Evolutionary conservation across 2,797 vertebrate species (phyloP), one percentile per base, ranked within the genome.

Genomic region (Aplochiton taeniatus): DNA sequence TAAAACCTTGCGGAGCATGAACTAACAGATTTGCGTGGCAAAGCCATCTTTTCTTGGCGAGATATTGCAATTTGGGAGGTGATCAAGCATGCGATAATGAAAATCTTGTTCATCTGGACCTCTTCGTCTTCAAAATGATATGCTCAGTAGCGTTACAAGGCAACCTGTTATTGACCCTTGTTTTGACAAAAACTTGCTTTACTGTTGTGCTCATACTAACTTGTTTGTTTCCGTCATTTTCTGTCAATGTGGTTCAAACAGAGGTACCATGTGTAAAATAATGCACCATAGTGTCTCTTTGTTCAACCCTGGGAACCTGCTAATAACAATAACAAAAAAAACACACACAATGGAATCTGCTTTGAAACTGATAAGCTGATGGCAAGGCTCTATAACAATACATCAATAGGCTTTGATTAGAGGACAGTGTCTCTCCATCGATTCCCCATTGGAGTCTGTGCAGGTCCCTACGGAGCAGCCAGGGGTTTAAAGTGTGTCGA

Each of bases 21-120:
- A 83, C 68, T 70, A 84, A 73, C 72, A 63, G 56, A 88, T 90
- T 85, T 85, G 60, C 41, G 20, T 13, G 9, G 13, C 46, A 16
- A 19, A 31, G 46, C 14, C 46, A 13, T 14, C 46, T 14, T 48
- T 60, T 87, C 85, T 73, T 68, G 58, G 72, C 49, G 1, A 73
- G 74, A 81, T 81, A 73, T 83, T 78, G 68, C 78, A 84, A 83
- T 87, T 82, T 85, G 77, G 74, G 79, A 76, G 69, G 79, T 85
- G 82, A 86, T 87, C 82, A 82, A 78, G 81, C 83, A 68, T 82
- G 73, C 81, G 76, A 84, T 83, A 85, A 85, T 84, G 72, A 76
- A 83, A 87, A 81, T 71, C 72, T 67, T 78, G 76, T 81, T 83
- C 31, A 31, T 31, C 81, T 77, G 78, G 81, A 80, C 77, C 72